A percentile compares a stretch with the other conserved stretches of the same genome.
phyloP scores from a whole-genome alignment of 2,888 invertebrate species.

The Bimastos eiseni region DNA sequence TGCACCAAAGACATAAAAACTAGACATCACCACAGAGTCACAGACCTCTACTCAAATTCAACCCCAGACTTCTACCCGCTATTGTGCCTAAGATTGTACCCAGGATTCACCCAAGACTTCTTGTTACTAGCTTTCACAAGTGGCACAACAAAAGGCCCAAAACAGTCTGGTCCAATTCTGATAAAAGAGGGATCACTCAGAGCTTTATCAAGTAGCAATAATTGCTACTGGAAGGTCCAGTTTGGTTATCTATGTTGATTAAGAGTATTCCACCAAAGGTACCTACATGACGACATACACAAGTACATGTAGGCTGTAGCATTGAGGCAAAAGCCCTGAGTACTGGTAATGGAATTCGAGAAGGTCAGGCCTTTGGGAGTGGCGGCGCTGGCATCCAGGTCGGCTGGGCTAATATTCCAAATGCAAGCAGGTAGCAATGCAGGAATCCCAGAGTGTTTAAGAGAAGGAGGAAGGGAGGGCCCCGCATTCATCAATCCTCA shows the following conservation, averaged over 20 bases:
- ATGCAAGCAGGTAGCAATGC: not conserved
- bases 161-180: too few relatives aligned
- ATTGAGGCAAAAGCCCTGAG: not conserved
- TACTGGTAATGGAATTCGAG: not conserved
- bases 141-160: too few relatives aligned
- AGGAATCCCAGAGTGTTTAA: not conserved
- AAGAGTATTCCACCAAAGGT: not conserved
- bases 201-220: too few relatives aligned
- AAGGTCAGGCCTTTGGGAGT: not conserved
- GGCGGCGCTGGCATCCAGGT: not conserved
- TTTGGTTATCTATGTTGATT: too few relatives aligned
- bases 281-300: not conserved
- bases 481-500: not conserved
- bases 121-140: too few relatives aligned
- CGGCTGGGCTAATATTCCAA: not conserved
- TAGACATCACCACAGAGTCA: too few relatives aligned
- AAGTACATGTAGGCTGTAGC: not conserved
- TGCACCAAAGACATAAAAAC: too few relatives aligned
- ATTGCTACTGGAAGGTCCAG: too few relatives aligned
- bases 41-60: not conserved
- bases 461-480: not conserved
- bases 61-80: not conserved
- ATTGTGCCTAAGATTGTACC: too few relatives aligned
- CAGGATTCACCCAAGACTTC: too few relatives aligned
- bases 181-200: too few relatives aligned